Conservation (phyloP, 2,113 vertebrate genomes). For the Ranitomeya imitator region DNA sequence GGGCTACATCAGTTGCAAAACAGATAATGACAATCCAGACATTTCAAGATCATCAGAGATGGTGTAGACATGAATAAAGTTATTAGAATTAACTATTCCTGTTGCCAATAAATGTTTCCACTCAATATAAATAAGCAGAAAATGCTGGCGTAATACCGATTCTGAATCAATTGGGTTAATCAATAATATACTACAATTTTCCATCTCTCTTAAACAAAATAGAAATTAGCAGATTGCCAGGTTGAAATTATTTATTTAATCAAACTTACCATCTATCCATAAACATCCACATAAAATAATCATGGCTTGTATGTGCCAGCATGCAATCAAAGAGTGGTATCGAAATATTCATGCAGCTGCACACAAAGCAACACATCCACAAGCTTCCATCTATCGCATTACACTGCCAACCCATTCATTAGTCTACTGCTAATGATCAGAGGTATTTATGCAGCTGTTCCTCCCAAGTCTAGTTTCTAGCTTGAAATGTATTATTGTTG, state of each 20-base stretch:
- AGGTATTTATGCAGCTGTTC: conserved; percentile 56
- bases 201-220: conserved; percentile 20
- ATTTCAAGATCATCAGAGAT: neutral
- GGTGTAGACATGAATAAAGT: neutral
- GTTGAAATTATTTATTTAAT: conserved; percentile 55
- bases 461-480: conserved; percentile 43
- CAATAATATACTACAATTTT: conserved; percentile 36
- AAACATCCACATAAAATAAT: conserved; percentile 55
- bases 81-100: neutral
- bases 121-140: neutral
- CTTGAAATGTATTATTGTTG: conserved; percentile 55
- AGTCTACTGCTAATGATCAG: conserved; percentile 51
- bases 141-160: neutral
- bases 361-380: conserved; percentile 38
- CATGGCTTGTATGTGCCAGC: conserved; percentile 35
- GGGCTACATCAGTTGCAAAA: neutral
- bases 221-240: conserved; percentile 34
- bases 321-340: conserved; percentile 21
- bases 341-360: conserved; percentile 44
- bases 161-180: neutral
- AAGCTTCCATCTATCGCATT: conserved; percentile 35
- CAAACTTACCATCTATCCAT: conserved; percentile 52
- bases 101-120: neutral
- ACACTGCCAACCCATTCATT: conserved; percentile 54
- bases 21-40: too few species aligned